These are phyloP conservation scores for Sanderia malayensis DNA, from an alignment of 30 jellyfish, hydroid and myxozoan genomes.

Conservation along the genomic window DNA sequence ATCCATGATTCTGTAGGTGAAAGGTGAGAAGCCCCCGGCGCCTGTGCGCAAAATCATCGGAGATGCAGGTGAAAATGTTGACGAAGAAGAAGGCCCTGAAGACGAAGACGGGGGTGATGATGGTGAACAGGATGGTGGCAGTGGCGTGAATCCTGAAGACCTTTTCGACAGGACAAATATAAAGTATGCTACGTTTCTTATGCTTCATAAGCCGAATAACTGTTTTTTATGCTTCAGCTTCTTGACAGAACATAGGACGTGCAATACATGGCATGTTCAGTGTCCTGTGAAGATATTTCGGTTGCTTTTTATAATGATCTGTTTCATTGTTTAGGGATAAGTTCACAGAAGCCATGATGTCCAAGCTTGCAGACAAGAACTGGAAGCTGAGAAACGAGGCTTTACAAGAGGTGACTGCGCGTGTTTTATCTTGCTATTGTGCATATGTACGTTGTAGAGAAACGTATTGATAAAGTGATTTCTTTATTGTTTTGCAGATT, in stretches of 20 bases:
- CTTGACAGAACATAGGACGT: too few relatives aligned
- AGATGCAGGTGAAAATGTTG: constrained; percentile 74
- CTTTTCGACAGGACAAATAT: constrained; percentile 70
- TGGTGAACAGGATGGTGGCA: constrained; percentile 63
- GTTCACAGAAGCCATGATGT: constrained; percentile 64
- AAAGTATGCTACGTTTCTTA: constrained; percentile 55
- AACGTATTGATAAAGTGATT: background rate
- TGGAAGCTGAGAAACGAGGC: constrained; percentile 94
- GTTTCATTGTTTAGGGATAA: constrained; percentile 55
- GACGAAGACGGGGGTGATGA: constrained; percentile 67
- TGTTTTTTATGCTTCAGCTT: too few relatives aligned
- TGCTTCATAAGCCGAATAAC: too few relatives aligned
- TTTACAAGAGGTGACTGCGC: constrained; percentile 81
- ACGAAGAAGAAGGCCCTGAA: constrained; percentile 48
- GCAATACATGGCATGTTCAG: too few relatives aligned
- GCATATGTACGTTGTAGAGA: too few relatives aligned
- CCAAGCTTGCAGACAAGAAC: constrained; percentile 73
- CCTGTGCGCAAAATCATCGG: constrained; percentile 71
- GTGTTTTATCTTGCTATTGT: too few relatives aligned
- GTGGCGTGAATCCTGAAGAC: constrained; percentile 69
- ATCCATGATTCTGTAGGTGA: too few relatives aligned
- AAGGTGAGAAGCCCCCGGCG: constrained; percentile 88
- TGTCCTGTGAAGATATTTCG: too few relatives aligned
- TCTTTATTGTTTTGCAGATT: constrained; percentile 57
- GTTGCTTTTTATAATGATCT: too few relatives aligned